These are phyloP conservation scores for Bos taurus DNA, from an alignment of 2,113 vertebrate genomes.

Conservation along the genomic window DNA sequence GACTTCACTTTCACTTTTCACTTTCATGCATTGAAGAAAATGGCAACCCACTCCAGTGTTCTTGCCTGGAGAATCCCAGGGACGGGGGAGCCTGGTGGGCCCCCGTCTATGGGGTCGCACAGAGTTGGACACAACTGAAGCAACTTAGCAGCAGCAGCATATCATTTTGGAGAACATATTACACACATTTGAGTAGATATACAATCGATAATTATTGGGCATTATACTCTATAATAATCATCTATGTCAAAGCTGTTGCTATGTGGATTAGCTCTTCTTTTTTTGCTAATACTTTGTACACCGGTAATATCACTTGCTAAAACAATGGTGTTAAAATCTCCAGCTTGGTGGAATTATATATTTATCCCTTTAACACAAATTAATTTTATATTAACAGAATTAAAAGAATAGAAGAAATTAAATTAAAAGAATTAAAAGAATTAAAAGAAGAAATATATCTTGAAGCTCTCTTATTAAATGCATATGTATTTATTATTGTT, in stretches of 20 bases:
- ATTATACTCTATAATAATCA: background rate
- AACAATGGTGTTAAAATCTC: background rate
- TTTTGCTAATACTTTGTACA: background rate
- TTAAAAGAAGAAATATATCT: background rate
- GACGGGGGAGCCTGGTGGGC: too few relatives aligned
- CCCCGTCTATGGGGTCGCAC: too few relatives aligned
- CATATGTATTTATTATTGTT: background rate
- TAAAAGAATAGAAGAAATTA: background rate
- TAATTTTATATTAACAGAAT: background rate
- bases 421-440: background rate
- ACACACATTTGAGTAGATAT: background rate
- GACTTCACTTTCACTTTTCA: too few relatives aligned
- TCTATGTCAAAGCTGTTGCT: background rate
- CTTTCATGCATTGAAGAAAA: too few relatives aligned
- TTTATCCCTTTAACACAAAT: background rate
- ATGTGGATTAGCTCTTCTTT: background rate
- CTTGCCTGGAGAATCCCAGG: too few relatives aligned
- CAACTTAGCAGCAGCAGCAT: background rate
- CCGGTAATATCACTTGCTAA: background rate
- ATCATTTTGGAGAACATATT: background rate
- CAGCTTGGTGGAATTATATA: background rate
- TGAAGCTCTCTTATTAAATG: background rate
- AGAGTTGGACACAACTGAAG: too few relatives aligned
- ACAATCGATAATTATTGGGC: background rate
- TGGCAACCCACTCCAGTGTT: too few relatives aligned